phyloP scores from a whole-genome alignment of 30 jellyfish, hydroid and myxozoan genomes.

The Aurelia aurita region DNA sequence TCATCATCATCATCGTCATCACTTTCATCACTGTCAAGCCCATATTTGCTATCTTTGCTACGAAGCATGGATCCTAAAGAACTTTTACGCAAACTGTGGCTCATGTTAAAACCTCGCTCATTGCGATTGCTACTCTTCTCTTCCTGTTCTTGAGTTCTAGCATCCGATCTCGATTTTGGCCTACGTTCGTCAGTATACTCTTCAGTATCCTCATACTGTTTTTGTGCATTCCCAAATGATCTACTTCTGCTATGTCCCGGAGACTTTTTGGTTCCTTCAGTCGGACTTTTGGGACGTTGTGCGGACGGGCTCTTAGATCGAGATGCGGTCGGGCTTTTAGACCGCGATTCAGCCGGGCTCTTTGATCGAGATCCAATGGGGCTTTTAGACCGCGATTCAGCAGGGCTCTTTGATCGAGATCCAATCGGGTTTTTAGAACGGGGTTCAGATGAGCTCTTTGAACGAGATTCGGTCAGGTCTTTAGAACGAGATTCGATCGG shows the following conservation, averaged over 20 bases:
- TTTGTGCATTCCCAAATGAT: constrained; percentile 16
- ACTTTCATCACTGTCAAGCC: not conserved
- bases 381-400: not conserved
- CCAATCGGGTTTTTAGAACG: not conserved
- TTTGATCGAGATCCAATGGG: not conserved
- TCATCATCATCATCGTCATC: constrained; percentile 42
- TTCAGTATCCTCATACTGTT: too few species aligned
- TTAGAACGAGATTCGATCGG: not conserved
- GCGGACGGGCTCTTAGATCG: constrained; percentile 7
- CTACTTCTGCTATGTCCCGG: constrained; percentile 11
- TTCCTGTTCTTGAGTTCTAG: not conserved
- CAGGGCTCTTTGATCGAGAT: not conserved
- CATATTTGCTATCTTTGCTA: too few species aligned
- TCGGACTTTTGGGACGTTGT: constrained; percentile 16
- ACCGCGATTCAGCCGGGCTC: not conserved
- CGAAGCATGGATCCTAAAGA: too few species aligned
- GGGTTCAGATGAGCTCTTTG: not conserved
- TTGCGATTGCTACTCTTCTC: not conserved
- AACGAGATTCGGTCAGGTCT: not conserved
- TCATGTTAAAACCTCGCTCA: too few species aligned
- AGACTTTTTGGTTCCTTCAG: not conserved
- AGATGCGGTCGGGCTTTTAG: not conserved
- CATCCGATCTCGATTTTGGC: constrained; percentile 33
- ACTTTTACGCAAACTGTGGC: too few species aligned
- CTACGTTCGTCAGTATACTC: not conserved